These are phyloP conservation scores for Acrocephalus arundinaceus DNA, from an alignment of 2,113 vertebrate species.

Conservation along the genomic window DNA sequence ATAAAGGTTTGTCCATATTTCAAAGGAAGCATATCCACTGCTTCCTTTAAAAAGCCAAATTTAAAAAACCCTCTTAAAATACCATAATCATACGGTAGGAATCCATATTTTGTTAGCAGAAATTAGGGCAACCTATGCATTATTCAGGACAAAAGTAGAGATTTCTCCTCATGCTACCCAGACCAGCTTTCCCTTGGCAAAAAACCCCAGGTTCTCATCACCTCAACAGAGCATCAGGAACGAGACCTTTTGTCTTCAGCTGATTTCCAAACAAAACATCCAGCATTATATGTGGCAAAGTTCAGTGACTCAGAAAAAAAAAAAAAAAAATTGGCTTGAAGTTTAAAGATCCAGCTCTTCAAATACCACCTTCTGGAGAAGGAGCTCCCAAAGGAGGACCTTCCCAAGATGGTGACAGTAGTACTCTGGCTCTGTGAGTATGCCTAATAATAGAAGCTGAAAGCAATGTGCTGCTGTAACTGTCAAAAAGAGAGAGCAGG, in stretches of 20 bases:
- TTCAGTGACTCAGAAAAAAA: background rate
- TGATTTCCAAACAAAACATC: background rate
- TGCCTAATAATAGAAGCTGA: background rate
- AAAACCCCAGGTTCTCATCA: background rate
- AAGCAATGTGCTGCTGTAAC: background rate
- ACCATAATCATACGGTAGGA: background rate
- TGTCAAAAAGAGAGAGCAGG: background rate
- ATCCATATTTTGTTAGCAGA: background rate
- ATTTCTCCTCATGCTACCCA: background rate
- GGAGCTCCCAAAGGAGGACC: background rate
- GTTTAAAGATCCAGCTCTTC: background rate
- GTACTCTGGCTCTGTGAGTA: background rate
- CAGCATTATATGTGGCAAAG: background rate
- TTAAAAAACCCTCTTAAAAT: background rate
- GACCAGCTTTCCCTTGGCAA: background rate
- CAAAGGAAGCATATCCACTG: background rate
- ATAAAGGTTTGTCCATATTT: background rate
- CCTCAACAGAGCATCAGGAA: background rate
- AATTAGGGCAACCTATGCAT: background rate
- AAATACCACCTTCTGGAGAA: background rate
- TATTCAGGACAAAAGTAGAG: background rate
- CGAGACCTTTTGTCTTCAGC: background rate
- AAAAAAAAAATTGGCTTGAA: background rate
- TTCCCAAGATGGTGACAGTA: background rate
- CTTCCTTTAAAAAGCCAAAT: background rate